A percentile compares a stretch with the other conserved stretches of the same genome.
Evolutionary conservation across 1,140 invertebrate genomes (phyloP).

Genomic region (Sarcophaga bullata): DNA sequence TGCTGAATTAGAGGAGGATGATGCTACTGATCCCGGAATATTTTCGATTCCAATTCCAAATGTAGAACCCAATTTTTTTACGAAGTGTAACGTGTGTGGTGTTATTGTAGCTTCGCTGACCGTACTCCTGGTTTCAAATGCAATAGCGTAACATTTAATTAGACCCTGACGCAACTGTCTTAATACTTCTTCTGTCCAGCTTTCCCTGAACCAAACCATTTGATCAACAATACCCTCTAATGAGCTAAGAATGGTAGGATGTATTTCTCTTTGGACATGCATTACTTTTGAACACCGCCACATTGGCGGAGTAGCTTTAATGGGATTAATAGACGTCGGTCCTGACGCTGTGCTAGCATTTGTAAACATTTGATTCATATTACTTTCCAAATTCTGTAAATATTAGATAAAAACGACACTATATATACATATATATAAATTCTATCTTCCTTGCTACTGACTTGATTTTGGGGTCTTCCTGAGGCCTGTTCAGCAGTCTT

Average conservation of each 20-base stretch:
- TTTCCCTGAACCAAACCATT: constrained; percentile 98
- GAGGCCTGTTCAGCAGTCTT: constrained; percentile 73
- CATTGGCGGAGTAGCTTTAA: constrained; percentile 89
- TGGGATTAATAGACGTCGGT: constrained; percentile 69
- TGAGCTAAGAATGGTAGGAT: constrained; percentile 93
- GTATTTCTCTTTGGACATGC: constrained; percentile 94
- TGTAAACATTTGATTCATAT: constrained; percentile 33
- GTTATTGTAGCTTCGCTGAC: constrained; percentile 94
- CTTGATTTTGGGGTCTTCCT: constrained; percentile 49
- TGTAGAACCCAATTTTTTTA: constrained; percentile 94
- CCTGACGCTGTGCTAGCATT: constrained; percentile 44
- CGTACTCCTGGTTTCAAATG: constrained; percentile 89
- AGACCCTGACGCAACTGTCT: constrained; percentile 91
- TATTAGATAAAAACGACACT: not conserved
- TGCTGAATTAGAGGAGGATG: constrained; percentile 72
- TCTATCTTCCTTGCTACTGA: constrained; percentile 2
- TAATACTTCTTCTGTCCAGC: constrained; percentile 97
- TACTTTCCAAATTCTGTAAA: constrained; percentile 17
- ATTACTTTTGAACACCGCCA: constrained; percentile 95
- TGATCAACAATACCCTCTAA: constrained; percentile 97
- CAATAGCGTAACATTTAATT: constrained; percentile 96
- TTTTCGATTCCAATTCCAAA: constrained; percentile 95
- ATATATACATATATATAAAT: constrained; percentile 1
- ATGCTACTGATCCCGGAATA: constrained; percentile 76
- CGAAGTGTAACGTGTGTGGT: constrained; percentile 93